Evolutionary conservation across 2,113 vertebrate species (phyloP).

Genomic region (Thermophis baileyi): DNA sequence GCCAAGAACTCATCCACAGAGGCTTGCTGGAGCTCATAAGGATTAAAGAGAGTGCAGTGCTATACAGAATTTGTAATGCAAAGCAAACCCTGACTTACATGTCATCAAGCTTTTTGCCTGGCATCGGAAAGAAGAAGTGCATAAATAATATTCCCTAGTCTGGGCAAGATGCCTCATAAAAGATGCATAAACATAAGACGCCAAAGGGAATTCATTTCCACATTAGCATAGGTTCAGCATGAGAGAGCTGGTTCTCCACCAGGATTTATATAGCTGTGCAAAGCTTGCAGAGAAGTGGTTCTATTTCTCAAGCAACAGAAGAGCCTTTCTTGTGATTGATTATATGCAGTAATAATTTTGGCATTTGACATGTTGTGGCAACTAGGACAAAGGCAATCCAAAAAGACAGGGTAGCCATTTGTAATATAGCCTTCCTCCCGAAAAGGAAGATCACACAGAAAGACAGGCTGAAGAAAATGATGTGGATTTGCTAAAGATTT

Average conservation of each 20-base stretch:
- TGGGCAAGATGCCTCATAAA: not conserved
- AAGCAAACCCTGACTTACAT: conserved; percentile 22
- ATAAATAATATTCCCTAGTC: not conserved
- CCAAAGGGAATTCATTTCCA: not conserved
- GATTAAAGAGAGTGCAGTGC: conserved; percentile 15
- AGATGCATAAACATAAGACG: not conserved
- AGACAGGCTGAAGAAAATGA: not conserved
- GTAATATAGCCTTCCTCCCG: not conserved
- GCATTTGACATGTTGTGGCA: not conserved
- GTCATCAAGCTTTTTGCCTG: not conserved
- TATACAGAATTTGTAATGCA: conserved; percentile 11
- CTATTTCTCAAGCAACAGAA: not conserved
- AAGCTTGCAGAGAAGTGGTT: not conserved
- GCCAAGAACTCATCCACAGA: conserved; percentile 24
- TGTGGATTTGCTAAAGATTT: not conserved
- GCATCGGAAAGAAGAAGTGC: not conserved
- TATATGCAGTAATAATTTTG: not conserved
- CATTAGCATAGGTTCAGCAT: not conserved
- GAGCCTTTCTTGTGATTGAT: not conserved
- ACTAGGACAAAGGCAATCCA: not conserved
- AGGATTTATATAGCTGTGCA: not conserved
- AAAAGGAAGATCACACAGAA: not conserved
- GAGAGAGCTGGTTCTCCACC: not conserved
- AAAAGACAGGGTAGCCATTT: not conserved
- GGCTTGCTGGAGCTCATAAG: conserved; percentile 7